These are phyloP conservation scores for Syngnathus scovelli DNA, from an alignment of 2,113 vertebrate genomes.

Conservation along the genomic window DNA sequence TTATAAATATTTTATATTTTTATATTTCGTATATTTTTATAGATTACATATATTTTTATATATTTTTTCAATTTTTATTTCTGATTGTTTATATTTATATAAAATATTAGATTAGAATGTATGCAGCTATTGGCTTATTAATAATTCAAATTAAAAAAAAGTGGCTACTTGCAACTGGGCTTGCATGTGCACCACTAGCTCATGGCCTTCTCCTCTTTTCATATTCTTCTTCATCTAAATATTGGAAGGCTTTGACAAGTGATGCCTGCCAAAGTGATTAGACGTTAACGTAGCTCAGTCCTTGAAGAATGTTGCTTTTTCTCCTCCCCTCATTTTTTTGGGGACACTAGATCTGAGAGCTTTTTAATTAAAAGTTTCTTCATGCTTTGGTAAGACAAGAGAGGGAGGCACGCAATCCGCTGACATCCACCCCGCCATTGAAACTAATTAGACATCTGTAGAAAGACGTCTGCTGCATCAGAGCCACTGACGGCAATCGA, in stretches of 20 bases:
- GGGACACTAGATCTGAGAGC: conserved; percentile 37
- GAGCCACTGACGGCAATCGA: conserved; percentile 30
- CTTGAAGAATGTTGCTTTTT: conserved; percentile 12
- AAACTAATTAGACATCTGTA: conserved; percentile 51
- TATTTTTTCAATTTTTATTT: too few species aligned
- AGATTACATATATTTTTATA: too few species aligned
- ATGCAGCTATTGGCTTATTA: too few species aligned
- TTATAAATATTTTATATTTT: too few species aligned
- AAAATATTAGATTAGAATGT: too few species aligned
- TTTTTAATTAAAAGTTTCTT: conserved; percentile 57
- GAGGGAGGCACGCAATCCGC: conserved; percentile 28
- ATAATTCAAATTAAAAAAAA: not conserved
- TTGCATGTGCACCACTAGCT: not conserved
- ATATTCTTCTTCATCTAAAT: conserved; percentile 30
- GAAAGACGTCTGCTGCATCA: conserved; percentile 37
- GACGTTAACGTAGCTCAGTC: conserved; percentile 23
- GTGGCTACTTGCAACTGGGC: conserved; percentile 12
- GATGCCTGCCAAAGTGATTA: conserved; percentile 25
- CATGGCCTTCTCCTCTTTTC: not conserved
- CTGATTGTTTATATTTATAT: too few species aligned
- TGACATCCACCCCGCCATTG: conserved; percentile 33
- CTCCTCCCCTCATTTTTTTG: not conserved
- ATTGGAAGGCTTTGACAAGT: conserved; percentile 37
- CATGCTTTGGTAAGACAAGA: conserved; percentile 18
- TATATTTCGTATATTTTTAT: too few species aligned